A percentile compares a stretch with the other conserved stretches of the same genome.
These are phyloP conservation scores for Takifugu flavidus DNA, from an alignment of 2,113 vertebrate genomes.

Conservation along the genomic window DNA sequence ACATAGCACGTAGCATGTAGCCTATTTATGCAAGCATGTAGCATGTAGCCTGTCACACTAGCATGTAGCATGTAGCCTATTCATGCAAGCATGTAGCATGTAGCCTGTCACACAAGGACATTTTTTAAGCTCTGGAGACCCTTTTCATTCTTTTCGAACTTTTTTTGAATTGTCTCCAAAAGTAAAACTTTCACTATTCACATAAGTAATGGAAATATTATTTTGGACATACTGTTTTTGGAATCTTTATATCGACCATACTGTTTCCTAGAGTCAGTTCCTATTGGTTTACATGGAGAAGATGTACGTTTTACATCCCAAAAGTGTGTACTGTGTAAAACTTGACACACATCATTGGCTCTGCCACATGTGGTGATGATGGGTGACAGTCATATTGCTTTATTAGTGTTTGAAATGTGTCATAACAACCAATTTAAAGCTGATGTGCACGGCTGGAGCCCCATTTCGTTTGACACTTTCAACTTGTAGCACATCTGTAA, in stretches of 20 bases:
- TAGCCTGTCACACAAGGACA: no score
- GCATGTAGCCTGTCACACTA: no score
- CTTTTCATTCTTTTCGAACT: no score
- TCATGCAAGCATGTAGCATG: no score
- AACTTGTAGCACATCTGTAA: neutral
- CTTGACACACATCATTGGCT: conserved; percentile 42
- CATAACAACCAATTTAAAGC: conserved; percentile 30
- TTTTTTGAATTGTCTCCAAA: no score
- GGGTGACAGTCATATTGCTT: conserved; percentile 45
- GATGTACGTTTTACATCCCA: conserved; percentile 24
- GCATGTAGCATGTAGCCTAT: no score
- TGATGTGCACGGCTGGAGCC: conserved; percentile 14
- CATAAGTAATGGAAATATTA: neutral
- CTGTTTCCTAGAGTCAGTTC: no score
- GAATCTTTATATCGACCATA: no score
- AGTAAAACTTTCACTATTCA: no score
- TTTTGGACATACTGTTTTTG: neutral
- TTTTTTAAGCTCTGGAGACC: no score
- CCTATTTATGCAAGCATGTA: no score
- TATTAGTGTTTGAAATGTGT: conserved; percentile 30
- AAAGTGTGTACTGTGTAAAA: conserved; percentile 20
- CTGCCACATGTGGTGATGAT: conserved; percentile 31
- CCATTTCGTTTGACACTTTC: conserved; percentile 11
- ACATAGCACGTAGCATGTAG: no score
- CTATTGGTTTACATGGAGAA: neutral